Percentiles rank a stretch among this genome's conserved stretches.
phyloP scores from a whole-genome alignment of 1,140 invertebrate genomes.

The Ridgeia piscesae region DNA sequence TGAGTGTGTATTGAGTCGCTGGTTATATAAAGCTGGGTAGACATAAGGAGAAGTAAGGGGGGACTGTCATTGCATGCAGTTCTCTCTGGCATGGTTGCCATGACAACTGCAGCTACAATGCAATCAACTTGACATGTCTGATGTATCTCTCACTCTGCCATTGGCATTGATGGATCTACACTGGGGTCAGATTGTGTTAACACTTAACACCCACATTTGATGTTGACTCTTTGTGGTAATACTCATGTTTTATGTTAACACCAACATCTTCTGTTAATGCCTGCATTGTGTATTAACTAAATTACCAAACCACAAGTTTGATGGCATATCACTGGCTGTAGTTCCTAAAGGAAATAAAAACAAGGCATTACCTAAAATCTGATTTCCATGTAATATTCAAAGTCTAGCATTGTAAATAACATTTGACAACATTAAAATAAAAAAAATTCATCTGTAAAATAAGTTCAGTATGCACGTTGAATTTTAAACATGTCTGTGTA shows the following conservation, averaged over 20 bases:
- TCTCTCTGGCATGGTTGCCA: background rate
- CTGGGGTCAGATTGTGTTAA: background rate
- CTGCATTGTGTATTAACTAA: no score
- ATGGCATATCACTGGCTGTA: no score
- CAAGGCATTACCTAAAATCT: no score
- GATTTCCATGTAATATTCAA: no score
- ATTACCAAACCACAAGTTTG: no score
- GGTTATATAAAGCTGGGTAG: background rate
- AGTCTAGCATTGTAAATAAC: no score
- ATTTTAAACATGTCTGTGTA: no score
- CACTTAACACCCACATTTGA: background rate
- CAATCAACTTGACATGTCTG: background rate
- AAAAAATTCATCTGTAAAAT: no score
- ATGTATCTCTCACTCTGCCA: background rate
- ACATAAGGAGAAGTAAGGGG: background rate
- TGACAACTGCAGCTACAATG: background rate
- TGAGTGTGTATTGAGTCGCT: background rate
- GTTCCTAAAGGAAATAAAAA: no score
- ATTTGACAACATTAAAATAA: no score
- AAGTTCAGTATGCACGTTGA: no score
- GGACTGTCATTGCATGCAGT: background rate
- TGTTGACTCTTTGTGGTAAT: background rate
- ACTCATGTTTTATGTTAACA: background rate
- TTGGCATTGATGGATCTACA: background rate
- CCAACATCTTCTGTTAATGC: no score